These are phyloP conservation scores for Hybognathus amarus DNA, from an alignment of 2,797 vertebrate species.

Conservation along the genomic window DNA sequence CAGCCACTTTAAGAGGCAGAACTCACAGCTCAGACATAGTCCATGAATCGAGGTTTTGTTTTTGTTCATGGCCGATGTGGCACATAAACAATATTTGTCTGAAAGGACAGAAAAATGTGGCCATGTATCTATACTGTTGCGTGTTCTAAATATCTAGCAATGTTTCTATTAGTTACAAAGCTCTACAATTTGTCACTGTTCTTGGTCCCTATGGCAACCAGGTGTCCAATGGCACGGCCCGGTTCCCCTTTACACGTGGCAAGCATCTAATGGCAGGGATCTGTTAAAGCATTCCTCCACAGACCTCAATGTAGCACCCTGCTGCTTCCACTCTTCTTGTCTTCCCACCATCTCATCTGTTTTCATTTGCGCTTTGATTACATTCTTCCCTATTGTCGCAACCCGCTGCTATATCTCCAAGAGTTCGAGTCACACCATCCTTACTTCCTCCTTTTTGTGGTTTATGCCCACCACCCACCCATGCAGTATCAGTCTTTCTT, in stretches of 20 bases:
- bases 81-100: constrained; percentile 13
- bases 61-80: not conserved
- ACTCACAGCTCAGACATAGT: not conserved
- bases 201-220: constrained; percentile 76
- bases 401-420: not conserved
- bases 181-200: constrained; percentile 60
- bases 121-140: not conserved
- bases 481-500: constrained; percentile 7
- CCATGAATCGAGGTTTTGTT: constrained; percentile 8
- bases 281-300: constrained; percentile 28
- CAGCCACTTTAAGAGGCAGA: not conserved
- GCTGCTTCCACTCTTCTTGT: constrained; percentile 14
- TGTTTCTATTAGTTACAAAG: constrained; percentile 57
- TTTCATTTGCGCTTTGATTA: constrained; percentile 44
- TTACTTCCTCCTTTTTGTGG: constrained; percentile 1
- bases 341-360: constrained; percentile 28
- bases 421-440: not conserved
- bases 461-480: constrained; percentile 30
- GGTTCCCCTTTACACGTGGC: constrained; percentile 41
- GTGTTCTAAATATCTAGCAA: constrained; percentile 16
- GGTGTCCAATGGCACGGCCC: constrained; percentile 60
- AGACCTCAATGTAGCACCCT: not conserved
- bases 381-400: not conserved
- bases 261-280: constrained; percentile 59
- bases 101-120: not conserved